Evolutionary conservation across 2,113 vertebrate species (phyloP).

Genomic region (Istiophorus platypterus): DNA sequence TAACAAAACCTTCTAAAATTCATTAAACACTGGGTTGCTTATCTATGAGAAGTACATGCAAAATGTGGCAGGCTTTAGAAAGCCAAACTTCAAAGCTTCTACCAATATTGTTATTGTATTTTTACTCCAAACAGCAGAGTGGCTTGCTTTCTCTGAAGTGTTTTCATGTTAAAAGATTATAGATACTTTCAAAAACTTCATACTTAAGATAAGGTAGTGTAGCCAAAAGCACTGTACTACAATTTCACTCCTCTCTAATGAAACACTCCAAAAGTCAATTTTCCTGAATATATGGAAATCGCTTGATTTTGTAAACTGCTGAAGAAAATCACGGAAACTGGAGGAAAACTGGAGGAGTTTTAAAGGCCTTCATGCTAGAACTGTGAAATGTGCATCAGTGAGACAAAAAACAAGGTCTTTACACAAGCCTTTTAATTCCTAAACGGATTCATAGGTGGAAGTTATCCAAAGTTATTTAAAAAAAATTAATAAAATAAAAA

Average conservation of each 20-base stretch:
- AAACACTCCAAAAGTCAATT: constrained; percentile 12
- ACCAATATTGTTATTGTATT: constrained; percentile 16
- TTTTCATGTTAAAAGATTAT: constrained; percentile 59
- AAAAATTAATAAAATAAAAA: constrained; percentile 13
- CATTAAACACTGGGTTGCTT: constrained; percentile 46
- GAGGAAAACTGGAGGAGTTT: no score
- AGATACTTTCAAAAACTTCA: constrained; percentile 55
- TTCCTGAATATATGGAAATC: not conserved
- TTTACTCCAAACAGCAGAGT: constrained; percentile 40
- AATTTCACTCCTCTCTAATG: constrained; percentile 27
- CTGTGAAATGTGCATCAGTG: constrained; percentile 28
- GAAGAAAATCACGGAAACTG: constrained; percentile 12
- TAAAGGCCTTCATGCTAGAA: constrained; percentile 14
- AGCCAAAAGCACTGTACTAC: constrained; percentile 33
- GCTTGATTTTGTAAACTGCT: constrained; percentile 14
- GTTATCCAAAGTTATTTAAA: constrained; percentile 21
- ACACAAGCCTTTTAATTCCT: constrained; percentile 32
- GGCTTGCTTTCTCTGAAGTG: constrained; percentile 39
- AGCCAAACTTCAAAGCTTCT: constrained; percentile 59
- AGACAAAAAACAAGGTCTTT: constrained; percentile 35
- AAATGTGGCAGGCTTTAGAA: constrained; percentile 39
- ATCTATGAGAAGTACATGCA: constrained; percentile 34
- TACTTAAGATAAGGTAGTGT: constrained; percentile 54
- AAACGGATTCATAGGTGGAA: constrained; percentile 40
- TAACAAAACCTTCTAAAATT: constrained; percentile 27